Base-by-base conservation (phyloP, 2,888 invertebrate genomes). In the Horisme vitalbata region DNA sequence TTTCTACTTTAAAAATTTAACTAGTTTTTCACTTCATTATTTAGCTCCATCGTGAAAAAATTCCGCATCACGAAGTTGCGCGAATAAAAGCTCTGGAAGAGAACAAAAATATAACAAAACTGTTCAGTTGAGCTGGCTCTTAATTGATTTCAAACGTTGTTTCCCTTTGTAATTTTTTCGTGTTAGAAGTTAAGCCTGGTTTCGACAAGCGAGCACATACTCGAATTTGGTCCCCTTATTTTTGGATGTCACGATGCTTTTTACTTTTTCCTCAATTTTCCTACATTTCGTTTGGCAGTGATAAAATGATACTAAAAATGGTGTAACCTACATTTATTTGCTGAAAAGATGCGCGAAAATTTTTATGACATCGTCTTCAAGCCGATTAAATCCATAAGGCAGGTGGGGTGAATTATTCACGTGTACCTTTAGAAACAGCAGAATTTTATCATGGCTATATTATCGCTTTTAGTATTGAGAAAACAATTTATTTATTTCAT, bases 101-200 rank as follows among this genome's bases (percentile, higher is more conserved):
- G 20, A 9, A 27, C 34, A 39, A 12, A 37, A 33, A 41, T 37
- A 47, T 31, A 43, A 37, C 11, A 26, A 45, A 21, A 33, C 20
- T n/a, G 32, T 20, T 14, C 21, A 27, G 15, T 23, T 30, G n/a
- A 32, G 26, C 32, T 13, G 27, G 27, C 24, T 31, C 21, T 27
- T 33, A 38, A 45, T 37, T 38, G 37, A 33, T 37, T 45, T 26
- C 37, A 37, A 45, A 27, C 45, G n/a, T 33, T 33, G 38, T 44
- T 39, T 26, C 20, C 7, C 48, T 49, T 34, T 44, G 44, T 21
- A 15, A 46, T 18, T 35, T 37, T 24, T n/a, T 35, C 12, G 13
- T 30, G 24, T 34, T 39, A n/a, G 27, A 21, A 43, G 39, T 34
- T 35, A 34, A 31, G 33, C 20, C 20, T 20, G 30, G 12, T 38